Conservation (phyloP, 2,888 invertebrate species). For the Chydorus sphaericus region DNA sequence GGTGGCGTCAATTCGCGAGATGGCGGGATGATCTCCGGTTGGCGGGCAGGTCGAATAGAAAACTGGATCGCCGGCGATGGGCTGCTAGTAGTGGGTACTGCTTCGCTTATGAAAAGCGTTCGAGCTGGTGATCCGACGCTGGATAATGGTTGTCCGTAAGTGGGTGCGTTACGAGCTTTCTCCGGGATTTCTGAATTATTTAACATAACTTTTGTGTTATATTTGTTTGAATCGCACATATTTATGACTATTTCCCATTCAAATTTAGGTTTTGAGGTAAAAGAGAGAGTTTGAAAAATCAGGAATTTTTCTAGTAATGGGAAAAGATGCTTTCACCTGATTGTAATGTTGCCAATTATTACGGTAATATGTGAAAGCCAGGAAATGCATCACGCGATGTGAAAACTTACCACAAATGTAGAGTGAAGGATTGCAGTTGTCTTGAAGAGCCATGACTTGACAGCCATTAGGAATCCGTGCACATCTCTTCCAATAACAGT, state of each 20-base stretch:
- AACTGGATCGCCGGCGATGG: background rate
- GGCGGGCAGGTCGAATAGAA: background rate
- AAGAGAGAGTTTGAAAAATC: too few relatives aligned
- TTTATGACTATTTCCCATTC: too few relatives aligned
- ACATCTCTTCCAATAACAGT: constrained; percentile 25
- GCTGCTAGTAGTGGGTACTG: background rate
- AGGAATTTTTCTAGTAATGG: too few relatives aligned
- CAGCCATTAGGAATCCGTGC: constrained; percentile 24
- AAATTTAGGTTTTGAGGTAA: too few relatives aligned
- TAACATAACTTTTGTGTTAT: too few relatives aligned
- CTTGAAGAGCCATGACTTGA: constrained; percentile 20
- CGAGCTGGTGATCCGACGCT: too few relatives aligned
- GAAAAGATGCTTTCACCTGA: too few relatives aligned
- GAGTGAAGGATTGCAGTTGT: constrained; percentile 23
- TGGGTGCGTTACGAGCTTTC: constrained; percentile 13
- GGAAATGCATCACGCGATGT: too few relatives aligned
- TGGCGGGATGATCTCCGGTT: background rate
- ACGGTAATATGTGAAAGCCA: too few relatives aligned
- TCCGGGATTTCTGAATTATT: constrained; percentile 16
- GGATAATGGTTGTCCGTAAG: background rate
- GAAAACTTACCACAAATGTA: constrained; percentile 24
- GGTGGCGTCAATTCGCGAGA: background rate
- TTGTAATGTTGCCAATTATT: too few relatives aligned
- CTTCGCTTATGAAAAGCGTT: background rate
- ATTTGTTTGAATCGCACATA: too few relatives aligned